These are phyloP conservation scores for Gopherus evgoodei DNA, from an alignment of 2,113 vertebrate genomes.

Conservation along the genomic window DNA sequence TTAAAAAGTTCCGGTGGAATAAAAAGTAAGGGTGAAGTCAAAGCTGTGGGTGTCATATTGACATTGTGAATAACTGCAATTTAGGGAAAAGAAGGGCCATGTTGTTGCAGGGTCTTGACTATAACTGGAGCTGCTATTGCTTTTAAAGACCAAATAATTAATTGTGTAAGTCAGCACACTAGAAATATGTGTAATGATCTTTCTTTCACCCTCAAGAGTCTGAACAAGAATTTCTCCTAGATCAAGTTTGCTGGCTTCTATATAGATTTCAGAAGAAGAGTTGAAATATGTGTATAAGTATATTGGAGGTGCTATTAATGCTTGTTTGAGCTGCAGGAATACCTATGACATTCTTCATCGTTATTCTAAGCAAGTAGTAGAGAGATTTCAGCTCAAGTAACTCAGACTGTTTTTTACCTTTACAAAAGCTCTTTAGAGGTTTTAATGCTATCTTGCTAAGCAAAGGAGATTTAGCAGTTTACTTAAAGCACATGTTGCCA, in stretches of 20 bases:
- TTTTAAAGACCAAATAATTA: slow-evolving; percentile 62
- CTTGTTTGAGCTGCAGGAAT: slow-evolving; percentile 46
- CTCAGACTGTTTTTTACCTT: background rate
- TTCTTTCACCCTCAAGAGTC: slow-evolving; percentile 52
- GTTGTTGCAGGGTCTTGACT: background rate
- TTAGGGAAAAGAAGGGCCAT: slow-evolving; percentile 12
- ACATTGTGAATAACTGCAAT: background rate
- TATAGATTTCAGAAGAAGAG: slow-evolving; percentile 38
- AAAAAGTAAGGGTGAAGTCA: slow-evolving; percentile 1
- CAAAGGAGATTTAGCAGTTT: background rate
- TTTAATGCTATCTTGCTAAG: slow-evolving; percentile 1
- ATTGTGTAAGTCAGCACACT: slow-evolving; percentile 37
- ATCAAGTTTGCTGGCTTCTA: slow-evolving; percentile 17
- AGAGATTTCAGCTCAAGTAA: slow-evolving; percentile 10
- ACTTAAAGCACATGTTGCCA: background rate
- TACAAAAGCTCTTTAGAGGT: background rate
- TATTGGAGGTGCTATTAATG: background rate
- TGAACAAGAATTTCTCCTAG: slow-evolving; percentile 34
- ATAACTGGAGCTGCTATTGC: background rate
- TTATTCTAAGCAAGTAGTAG: slow-evolving; percentile 20
- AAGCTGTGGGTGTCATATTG: background rate
- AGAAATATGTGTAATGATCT: slow-evolving; percentile 31
- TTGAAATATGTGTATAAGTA: slow-evolving; percentile 36
- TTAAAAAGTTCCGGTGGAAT: background rate
- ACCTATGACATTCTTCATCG: slow-evolving; percentile 20